Base-by-base conservation (phyloP, 2,113 vertebrate species). In the Agapornis roseicollis region DNA sequence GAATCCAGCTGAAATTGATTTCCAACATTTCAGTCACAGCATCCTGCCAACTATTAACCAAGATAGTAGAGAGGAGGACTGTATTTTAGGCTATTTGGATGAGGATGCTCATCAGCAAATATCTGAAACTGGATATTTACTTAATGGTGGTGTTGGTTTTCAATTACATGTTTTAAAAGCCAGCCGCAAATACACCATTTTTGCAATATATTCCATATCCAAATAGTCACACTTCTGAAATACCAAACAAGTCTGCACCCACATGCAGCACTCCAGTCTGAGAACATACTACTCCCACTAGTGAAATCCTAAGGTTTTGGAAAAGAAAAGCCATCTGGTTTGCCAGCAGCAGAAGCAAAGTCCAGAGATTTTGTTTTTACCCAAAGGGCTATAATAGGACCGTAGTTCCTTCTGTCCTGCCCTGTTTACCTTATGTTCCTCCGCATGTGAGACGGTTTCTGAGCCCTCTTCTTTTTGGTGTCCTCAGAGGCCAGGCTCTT, bases 371-470 rank as follows among this genome's bases (percentile, higher is more conserved):
- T 53, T 13, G 8, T 44, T 93, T 86, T 74, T 77, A 70, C 50
- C 68, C 23, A n/a, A 29, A 77, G 46, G 37, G 4, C 58, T 56
- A 28, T 27, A 24, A 39, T 1, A 71, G 29, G 56, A 86, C 39
- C 37, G 1, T 5, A 64, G 44, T 13, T 64, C 53, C 37, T 80
- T 41, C 87, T 63, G 49, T 55, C 60, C 58, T 88, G 49, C 39
- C 89, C 52, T 80, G 65, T 94, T 94, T 90, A 99, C 99, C 99
- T 98, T 97, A 99, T 99, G 95, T 99, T 99, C 94, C 99, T 99
- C 97, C 99, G 99, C 99, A 99, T 98, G 97, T 99, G 99, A 97
- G 98, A 97, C 76, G 98, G 98, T 97, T 99, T 99, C 83, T 95
- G 97, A 98, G 96, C 98, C 97, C 95, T 97, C 97, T 98, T 99